Evolutionary conservation across 2,888 invertebrate species (phyloP), one percentile per base, ranked within the genome.

Genomic region (Brachyopa scutellaris): DNA sequence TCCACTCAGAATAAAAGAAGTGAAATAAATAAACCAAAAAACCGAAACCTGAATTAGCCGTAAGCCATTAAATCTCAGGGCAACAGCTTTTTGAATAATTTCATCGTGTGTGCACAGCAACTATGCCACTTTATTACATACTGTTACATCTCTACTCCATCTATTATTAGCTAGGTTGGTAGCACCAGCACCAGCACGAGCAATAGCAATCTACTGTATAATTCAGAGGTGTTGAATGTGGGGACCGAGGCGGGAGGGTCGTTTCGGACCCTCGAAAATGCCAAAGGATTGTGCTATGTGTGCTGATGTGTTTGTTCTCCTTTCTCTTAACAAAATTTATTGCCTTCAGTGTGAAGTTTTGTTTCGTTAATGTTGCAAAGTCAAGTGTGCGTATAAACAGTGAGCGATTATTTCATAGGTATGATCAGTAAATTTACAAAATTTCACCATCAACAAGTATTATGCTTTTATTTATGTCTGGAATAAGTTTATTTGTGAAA

Each of bases 61-160:
- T 36, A 55, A 77, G 61, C 64, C 77, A 77, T 77, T 77, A 53
- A 82, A 82, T 82, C 70, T 72, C 77, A 47, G 77, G 70, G 61
- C 61, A 82, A 82, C 66, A 77, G 72, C 77, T 82, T 64, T 80
- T 82, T 82, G 82, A 82, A 82, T 82, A 82, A 82, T 82, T 82
- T 72, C 26, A 15, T 45, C 66, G 59, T 55, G 23, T 62, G 64
- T 45, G 33, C 33, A 66, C 47, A 66, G 17, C 51, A 53, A 64
- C 80, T 76, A 72, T 49, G 61, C 74, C 62, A 74, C 67, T 76
- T 70, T 64, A 73, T 59, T 66, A 73, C 73, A 66, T n/a, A n/a
- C 69, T 47, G 51, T 64, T 51, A 64, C 64, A 69, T n/a, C n/a
- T n/a, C n/a, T 51, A 51, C 70, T 47, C 5, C 51, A 70, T 82